These are phyloP conservation scores for Rhabditophanes sp. DNA, from an alignment of 2,888 invertebrate genomes.

Conservation along the genomic window DNA sequence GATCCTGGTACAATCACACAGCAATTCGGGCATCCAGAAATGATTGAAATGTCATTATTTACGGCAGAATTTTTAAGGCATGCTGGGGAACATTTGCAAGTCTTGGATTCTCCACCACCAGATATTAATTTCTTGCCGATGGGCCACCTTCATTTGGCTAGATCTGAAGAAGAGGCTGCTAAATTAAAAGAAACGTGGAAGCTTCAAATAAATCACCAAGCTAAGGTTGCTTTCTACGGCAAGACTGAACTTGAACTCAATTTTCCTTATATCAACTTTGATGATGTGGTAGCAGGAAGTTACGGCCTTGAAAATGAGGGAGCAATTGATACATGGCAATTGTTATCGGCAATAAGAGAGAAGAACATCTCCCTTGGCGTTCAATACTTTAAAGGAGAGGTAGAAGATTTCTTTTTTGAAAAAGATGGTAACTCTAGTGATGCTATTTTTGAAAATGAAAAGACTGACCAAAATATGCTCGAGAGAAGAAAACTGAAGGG, in stretches of 20 bases:
- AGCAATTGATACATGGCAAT: conserved; percentile 74
- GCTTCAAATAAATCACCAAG: conserved; percentile 53
- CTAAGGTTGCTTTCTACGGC: conserved; percentile 60
- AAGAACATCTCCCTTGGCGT: conserved; percentile 62
- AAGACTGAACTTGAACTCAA: conserved; percentile 55
- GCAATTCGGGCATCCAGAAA: conserved; percentile 81
- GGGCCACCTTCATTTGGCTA: conserved; percentile 70
- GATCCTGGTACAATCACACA: conserved; percentile 63
- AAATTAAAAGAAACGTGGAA: conserved; percentile 54
- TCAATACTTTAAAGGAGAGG: conserved; percentile 45
- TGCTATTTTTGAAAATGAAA: conserved; percentile 18
- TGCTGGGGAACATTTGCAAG: conserved; percentile 49
- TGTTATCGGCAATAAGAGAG: conserved; percentile 60
- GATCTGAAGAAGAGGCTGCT: conserved; percentile 59
- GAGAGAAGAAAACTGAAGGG: conserved; percentile 7
- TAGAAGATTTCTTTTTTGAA: conserved; percentile 36
- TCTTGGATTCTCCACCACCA: conserved; percentile 49
- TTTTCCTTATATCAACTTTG: conserved; percentile 79
- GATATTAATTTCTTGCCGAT: conserved; percentile 68
- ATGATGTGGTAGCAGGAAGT: conserved; percentile 63
- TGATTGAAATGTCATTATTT: conserved; percentile 73
- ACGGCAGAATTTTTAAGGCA: conserved; percentile 74
- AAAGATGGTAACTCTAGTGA: conserved; percentile 10
- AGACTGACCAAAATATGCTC: conserved; percentile 21
- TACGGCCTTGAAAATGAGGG: conserved; percentile 75